Evolutionary conservation across 2,888 invertebrate species (phyloP).

Genomic region (Germaria angustata): DNA sequence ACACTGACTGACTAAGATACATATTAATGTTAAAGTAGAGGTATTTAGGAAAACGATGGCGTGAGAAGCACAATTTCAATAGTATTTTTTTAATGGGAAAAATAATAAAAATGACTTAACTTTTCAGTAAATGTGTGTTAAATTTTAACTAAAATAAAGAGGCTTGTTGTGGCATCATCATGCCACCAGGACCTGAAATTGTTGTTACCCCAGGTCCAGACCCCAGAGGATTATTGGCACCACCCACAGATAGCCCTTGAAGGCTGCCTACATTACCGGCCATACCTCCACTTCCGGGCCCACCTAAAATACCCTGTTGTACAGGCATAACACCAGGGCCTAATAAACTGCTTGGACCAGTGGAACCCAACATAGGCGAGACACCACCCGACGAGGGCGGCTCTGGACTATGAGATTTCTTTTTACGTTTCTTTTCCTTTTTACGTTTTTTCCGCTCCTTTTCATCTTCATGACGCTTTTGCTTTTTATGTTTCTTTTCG

Average conservation of each 20-base stretch:
- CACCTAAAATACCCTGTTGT: constrained; percentile 59
- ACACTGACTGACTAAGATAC: background rate
- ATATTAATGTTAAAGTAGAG: background rate
- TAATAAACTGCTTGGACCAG: constrained; percentile 68
- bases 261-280: constrained; percentile 56
- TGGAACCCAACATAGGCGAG: constrained; percentile 57
- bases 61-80: constrained; percentile 33
- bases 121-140: constrained; percentile 41
- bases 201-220: constrained; percentile 56
- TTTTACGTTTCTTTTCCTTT: constrained; percentile 97
- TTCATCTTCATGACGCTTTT: constrained; percentile 95
- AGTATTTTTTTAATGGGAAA: constrained; percentile 5
- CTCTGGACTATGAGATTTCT: constrained; percentile 95
- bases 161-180: constrained; percentile 75
- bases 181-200: constrained; percentile 77
- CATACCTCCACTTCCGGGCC: constrained; percentile 32
- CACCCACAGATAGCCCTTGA: constrained; percentile 67
- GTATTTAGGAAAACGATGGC: constrained; percentile 20
- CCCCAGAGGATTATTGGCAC: constrained; percentile 68
- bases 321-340: constrained; percentile 65
- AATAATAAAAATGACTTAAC: constrained; percentile 59
- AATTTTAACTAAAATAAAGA: constrained; percentile 72
- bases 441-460: constrained; percentile 95
- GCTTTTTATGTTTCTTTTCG: constrained; percentile 97
- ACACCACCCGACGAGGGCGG: constrained; percentile 76